Base-by-base conservation (phyloP, 1,140 invertebrate species). In the Antheraea mylitta region DNA sequence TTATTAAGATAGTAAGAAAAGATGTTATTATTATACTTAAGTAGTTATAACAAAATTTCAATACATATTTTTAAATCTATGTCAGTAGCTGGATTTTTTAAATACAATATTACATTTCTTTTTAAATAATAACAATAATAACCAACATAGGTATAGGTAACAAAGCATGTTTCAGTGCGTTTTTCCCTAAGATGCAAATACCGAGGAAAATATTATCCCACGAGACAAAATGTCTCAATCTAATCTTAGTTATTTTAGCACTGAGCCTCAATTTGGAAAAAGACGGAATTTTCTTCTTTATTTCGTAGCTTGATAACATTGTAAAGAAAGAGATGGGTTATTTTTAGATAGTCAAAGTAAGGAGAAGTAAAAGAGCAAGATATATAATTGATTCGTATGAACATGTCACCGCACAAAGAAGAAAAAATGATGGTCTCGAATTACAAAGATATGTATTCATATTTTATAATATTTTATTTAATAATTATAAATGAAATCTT, bases 221-320 rank as follows among this genome's bases (percentile, higher is more conserved):
- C 48, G 59, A 67, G 72, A 65, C 61, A 59, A 69, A 53, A 68
- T 66, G 63, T 65, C 58, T 66, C 58, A 22, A 70, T 74, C 66
- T 70, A 70, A 70, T 70, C 72, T 68, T 66, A 42, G 68, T 68
- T 63, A 72, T 62, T 73, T 59, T 6, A 42, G 60, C 36, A 22
- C 66, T 73, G 66, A 74, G 69, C 68, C 68, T 68, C 69, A 74
- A 74, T 74, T 70, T 74, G 66, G 62, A 74, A 74, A 70, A 70
- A 67, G 60, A 68, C 70, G 67, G 22, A 73, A 70, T 53, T 68
- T 68, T 73, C 58, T 63, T 30, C 68, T 70, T 68, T 45, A 69
- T 67, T 80, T 75, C 67, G 42, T 78, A 71, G 73, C 72, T 76
- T 53, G 45, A 53, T 53, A 53, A 16, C 45, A 13, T 53, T 53